These are phyloP conservation scores for Medauroidea extradentata DNA, from an alignment of 1,140 invertebrate species.

Conservation along the genomic window DNA sequence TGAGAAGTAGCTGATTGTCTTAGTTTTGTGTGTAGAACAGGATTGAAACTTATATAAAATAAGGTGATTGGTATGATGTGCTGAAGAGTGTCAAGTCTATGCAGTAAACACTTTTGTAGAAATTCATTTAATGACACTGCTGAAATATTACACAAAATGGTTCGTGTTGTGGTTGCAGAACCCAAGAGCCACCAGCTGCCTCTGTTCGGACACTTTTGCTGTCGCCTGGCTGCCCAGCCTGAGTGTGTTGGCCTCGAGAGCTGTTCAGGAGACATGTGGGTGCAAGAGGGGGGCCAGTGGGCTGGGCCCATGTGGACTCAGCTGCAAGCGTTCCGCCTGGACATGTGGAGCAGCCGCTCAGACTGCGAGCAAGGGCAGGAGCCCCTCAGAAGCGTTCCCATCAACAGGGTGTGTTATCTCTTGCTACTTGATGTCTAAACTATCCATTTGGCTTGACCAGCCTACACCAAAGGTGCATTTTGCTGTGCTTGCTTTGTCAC, in stretches of 20 bases:
- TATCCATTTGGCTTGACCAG: no score
- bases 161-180: conserved; percentile 37
- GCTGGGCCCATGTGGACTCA: conserved; percentile 17
- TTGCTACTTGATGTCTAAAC: no score
- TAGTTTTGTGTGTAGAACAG: no score
- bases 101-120: no score
- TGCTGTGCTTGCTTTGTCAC: no score
- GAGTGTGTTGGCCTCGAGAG: conserved; percentile 54
- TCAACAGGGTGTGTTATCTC: conserved; percentile 45
- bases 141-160: no score
- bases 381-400: conserved; percentile 31
- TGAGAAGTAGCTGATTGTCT: no score
- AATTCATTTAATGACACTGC: no score
- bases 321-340: conserved; percentile 24
- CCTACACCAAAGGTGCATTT: no score
- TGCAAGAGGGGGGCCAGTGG: conserved; percentile 10
- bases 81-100: no score
- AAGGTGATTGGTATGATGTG: no score
- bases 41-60: no score
- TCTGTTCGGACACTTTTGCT: conserved; percentile 70
- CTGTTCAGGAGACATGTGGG: conserved; percentile 48
- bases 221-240: conserved; percentile 62
- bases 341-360: conserved; percentile 44
- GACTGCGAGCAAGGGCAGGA: conserved; percentile 40
- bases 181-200: conserved; percentile 55